Base-by-base conservation (phyloP, 1,140 invertebrate species). In the Trachymyrmex septentrionalis region DNA sequence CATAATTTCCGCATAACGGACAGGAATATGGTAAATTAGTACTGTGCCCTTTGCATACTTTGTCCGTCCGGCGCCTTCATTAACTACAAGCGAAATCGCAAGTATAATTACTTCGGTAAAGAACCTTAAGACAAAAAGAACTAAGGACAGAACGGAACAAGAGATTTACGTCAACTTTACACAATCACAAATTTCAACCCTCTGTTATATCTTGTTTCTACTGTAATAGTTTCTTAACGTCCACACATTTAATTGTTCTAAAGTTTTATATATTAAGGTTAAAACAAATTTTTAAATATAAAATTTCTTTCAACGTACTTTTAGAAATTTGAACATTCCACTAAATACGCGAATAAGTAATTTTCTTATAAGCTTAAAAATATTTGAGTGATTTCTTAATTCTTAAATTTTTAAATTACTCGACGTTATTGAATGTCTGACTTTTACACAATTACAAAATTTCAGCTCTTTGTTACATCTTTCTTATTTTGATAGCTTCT, bases 11-110 rank as follows among this genome's bases (percentile, higher is more conserved):
- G 63, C 73, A 85, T 53, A 78, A 50, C 63, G 24, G 73, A 78
- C 61, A 67, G 73, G 73, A 78, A 71, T 78, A 77, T 66, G 82
- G 72, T 85, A 53, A 85, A 85, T 78, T 85, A 66, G 63, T 63
- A 78, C 82, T 85, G 66, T 85, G 73, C 73, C 73, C 82, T 85
- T 85, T 85, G 82, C 73, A 78, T 67, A 85, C 73, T 85, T 53
- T 59, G 63, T 57, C 30, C 44, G 55, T 75, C 53, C 73, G 50
- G 6, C 73, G 59, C 82, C 48, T 85, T 85, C 71, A 66, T 85
- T 85, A 85, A 78, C 59, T 59, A 50, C 48, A 48, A 64, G 82
- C 55, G 73, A 77, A 77, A 85, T 85, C 59, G 48, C 59, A 71
- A 81, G 73, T 67, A 64, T 85, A 85, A 85, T 85, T 85, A 85